These are phyloP conservation scores for Echinarachnius parma DNA, from an alignment of 53 echinoderm and acorn worm species.

Conservation along the genomic window DNA sequence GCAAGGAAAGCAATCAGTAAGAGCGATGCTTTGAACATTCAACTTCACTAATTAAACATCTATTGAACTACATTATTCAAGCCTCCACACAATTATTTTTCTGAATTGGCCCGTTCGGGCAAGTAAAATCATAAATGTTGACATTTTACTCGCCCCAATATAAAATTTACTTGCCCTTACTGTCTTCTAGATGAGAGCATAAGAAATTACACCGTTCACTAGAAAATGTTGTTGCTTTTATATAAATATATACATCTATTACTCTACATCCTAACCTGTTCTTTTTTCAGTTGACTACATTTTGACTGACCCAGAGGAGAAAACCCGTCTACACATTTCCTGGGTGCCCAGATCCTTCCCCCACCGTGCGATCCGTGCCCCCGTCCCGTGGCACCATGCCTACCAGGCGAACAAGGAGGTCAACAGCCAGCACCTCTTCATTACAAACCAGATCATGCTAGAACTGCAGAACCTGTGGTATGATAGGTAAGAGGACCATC, in stretches of 20 bases:
- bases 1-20: conserved; percentile 88
- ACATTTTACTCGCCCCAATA: too few relatives aligned
- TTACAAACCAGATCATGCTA: conserved; percentile 90
- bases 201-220: too few relatives aligned
- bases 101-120: too few relatives aligned
- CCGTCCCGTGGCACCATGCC: conserved; percentile 86
- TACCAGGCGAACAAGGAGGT: conserved; percentile 67
- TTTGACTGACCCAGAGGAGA: conserved; percentile 88
- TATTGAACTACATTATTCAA: too few relatives aligned
- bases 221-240: too few relatives aligned
- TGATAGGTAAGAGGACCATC: conserved; percentile 67
- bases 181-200: too few relatives aligned
- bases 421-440: conserved; percentile 83
- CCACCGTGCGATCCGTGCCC: conserved; percentile 72
- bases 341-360: conserved; percentile 91
- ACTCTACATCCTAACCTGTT: background rate
- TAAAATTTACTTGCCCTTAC: too few relatives aligned
- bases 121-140: too few relatives aligned
- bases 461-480: conserved; percentile 91
- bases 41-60: too few relatives aligned
- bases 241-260: too few relatives aligned
- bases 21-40: too few relatives aligned
- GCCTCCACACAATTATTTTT: too few relatives aligned
- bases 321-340: conserved; percentile 79
- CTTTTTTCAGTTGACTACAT: conserved; percentile 87